Evolutionary conservation across 1,140 invertebrate genomes (phyloP).

Genomic region (Drosophila tropicalis): DNA sequence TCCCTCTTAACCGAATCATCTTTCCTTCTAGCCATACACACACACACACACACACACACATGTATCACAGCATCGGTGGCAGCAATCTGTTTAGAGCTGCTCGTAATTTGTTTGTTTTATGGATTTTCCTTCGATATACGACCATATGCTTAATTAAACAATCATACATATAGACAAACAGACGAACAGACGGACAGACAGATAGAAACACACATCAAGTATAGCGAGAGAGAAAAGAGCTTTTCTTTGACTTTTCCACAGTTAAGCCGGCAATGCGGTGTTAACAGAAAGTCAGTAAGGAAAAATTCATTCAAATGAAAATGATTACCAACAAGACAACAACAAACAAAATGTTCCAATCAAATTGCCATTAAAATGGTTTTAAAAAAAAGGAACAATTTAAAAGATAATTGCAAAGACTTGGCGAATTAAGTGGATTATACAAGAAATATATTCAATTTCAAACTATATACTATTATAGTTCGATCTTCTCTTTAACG

Average conservation of each 20-base stretch:
- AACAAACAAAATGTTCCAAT: too few species aligned
- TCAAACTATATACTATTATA: too few species aligned
- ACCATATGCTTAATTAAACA: constrained; percentile 75
- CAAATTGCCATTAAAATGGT: too few species aligned
- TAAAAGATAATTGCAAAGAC: too few species aligned
- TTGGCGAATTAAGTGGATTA: too few species aligned
- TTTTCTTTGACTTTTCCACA: constrained; percentile 2
- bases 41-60: too few species aligned
- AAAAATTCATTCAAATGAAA: not conserved
- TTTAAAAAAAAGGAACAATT: too few species aligned
- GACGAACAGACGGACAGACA: constrained; percentile 20
- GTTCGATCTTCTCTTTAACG: too few species aligned
- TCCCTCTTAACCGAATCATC: not conserved
- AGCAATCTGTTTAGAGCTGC: constrained; percentile 62
- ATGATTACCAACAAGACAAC: too few species aligned
- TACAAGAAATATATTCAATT: too few species aligned
- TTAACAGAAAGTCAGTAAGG: constrained; percentile 4
- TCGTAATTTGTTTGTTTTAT: constrained; percentile 78
- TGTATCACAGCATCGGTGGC: not conserved
- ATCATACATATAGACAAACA: constrained; percentile 22
- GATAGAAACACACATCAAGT: constrained; percentile 18
- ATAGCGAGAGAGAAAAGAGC: constrained; percentile 11
- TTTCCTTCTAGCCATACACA: not conserved
- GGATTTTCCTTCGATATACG: constrained; percentile 60
- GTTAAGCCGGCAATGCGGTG: not conserved